Evolutionary conservation across 2,888 invertebrate genomes (phyloP).

Genomic region (Pyrocoelia pectoralis): DNA sequence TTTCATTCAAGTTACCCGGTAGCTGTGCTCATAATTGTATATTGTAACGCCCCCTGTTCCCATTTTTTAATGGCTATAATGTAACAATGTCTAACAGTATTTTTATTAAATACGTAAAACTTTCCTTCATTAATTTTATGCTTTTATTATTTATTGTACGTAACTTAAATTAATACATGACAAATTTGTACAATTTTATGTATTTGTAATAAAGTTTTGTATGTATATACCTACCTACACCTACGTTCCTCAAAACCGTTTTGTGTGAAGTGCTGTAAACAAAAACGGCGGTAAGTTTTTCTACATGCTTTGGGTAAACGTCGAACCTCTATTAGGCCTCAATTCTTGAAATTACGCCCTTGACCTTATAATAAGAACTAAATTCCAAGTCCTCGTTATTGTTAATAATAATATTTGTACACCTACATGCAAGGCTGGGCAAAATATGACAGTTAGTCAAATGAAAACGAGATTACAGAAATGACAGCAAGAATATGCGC

Average conservation of each 20-base stretch:
- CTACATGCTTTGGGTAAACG: too few species aligned
- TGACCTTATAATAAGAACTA: too few species aligned
- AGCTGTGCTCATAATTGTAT: not conserved
- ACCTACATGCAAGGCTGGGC: too few species aligned
- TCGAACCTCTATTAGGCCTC: too few species aligned
- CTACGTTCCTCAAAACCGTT: not conserved
- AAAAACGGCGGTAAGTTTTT: not conserved
- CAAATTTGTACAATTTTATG: slow-evolving; percentile 34
- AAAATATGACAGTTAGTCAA: too few species aligned
- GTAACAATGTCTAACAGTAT: slow-evolving; percentile 15
- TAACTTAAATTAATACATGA: slow-evolving; percentile 28
- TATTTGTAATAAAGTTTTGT: slow-evolving; percentile 31
- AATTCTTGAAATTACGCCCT: too few species aligned
- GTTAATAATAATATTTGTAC: too few species aligned
- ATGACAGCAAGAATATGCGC: too few species aligned
- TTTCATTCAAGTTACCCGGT: slow-evolving; percentile 22
- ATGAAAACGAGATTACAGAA: too few species aligned
- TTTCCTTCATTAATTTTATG: slow-evolving; percentile 22
- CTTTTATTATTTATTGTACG: slow-evolving; percentile 30
- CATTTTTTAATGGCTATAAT: too few species aligned
- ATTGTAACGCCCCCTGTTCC: not conserved
- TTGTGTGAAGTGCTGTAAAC: too few species aligned
- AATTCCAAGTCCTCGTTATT: too few species aligned
- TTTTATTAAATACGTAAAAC: slow-evolving; percentile 25
- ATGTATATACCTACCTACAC: slow-evolving; percentile 16